Conservation (phyloP, 2,797 vertebrate species). For the Eospalax fontanierii region DNA sequence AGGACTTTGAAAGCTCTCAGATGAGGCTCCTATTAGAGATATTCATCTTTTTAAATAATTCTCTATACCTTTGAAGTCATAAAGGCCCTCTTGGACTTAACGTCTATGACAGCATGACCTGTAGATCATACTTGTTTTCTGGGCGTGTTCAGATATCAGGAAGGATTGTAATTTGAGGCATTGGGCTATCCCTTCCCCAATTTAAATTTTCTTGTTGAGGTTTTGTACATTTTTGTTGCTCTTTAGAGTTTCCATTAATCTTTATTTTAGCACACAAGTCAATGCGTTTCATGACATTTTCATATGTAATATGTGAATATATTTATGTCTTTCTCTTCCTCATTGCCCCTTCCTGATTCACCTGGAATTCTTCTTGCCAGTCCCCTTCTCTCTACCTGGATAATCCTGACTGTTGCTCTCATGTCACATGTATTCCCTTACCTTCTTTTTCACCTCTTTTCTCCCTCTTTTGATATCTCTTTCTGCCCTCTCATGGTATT, state of each 20-base stretch:
- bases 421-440: neutral
- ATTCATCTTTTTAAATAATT: neutral
- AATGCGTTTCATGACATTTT: neutral
- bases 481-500: neutral
- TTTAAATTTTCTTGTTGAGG: too few species aligned
- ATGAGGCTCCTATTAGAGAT: neutral
- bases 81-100: constrained; percentile 7
- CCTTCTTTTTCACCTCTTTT: neutral
- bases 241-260: neutral
- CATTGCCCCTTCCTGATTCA: neutral
- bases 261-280: neutral
- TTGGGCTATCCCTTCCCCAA: neutral
- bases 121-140: neutral
- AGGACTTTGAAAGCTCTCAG: constrained; percentile 28
- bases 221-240: too few species aligned
- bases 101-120: neutral
- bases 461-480: neutral
- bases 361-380: neutral
- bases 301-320: neutral
- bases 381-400: neutral
- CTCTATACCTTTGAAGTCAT: constrained; percentile 44
- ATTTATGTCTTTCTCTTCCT: neutral
- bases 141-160: neutral
- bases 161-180: neutral
- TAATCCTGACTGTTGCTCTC: neutral